Evolutionary conservation across 1,140 invertebrate genomes (phyloP), one percentile per base, ranked within the genome.

Genomic region (Catajapyx aquilonaris): DNA sequence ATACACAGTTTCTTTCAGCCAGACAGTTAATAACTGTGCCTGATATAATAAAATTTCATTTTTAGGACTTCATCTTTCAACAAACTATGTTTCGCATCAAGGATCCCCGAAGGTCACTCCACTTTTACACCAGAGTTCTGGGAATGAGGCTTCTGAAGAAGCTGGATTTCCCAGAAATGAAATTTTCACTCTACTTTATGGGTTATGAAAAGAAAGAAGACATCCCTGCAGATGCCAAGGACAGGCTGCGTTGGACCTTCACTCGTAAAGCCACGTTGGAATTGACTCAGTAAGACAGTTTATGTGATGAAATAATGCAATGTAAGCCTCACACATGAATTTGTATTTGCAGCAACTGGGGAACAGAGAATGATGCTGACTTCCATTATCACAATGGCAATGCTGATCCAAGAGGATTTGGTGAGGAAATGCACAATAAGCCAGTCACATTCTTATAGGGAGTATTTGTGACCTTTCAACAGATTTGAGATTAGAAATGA

Each of bases 31-130:
- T n/a, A n/a, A n/a, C n/a, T n/a, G n/a, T n/a, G n/a, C n/a, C n/a
- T n/a, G n/a, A n/a, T n/a, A n/a, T n/a, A n/a, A n/a, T n/a, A n/a
- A n/a, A n/a, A n/a, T n/a, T 56, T 37, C 36, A 38, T 46, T 66
- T 59, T 21, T 55, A 83, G 74, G 80, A 84, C 35, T 93, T 83
- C 51, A 68, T 93, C 39, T 81, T 94, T 54, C 87, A 93, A 64
- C 87, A 94, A 68, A 93, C 87, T 5, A 95, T 94, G 88, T 83
- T 81, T 49, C 68, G 87, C 37, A 86, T 94, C 34, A 93, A 91
- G 55, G 86, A 94, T 55, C 85, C 87, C 1, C 68, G 69, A 47
- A 71, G 68, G 41, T 84, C 81, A 0, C 53, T 95, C 22, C 77
- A 84, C 20, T 95, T 94, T 54, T 95, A 95, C 55, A 81, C 81